Base-by-base conservation (phyloP, 2,888 invertebrate species). In the Eubasilissa splendida region DNA sequence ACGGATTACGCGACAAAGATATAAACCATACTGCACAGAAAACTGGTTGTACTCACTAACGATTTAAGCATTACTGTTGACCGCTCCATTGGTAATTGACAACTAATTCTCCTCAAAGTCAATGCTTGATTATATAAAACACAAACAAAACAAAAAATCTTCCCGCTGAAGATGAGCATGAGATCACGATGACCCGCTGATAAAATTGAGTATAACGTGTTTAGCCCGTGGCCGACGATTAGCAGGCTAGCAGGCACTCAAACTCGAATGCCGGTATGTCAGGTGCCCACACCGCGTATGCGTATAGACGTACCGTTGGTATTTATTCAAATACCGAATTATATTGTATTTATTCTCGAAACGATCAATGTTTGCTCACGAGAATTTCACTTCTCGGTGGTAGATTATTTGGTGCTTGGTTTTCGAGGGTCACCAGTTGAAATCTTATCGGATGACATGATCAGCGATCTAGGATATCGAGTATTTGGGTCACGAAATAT, bases 21-120 rank as follows among this genome's bases (percentile, higher is more conserved):
- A 42, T 7, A 42, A 42, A 4, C 42, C 42, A 42, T 42, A 42
- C 42, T 42, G 7, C 42, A 42, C 42, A 7, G 33, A 31, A 33
- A 63, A 63, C 63, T 33, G 33, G 63, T 22, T 31, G 56, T 83
- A 83, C 83, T 83, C 83, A 83, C 83, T 71, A 76, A 76, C 65
- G 77, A 70, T 66, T 73, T 77, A 68, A 71, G 68, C 76, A 76
- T 74, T 63, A 80, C 82, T 83, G 82, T 80, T 80, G 75, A 74
- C 75, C 79, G 79, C 79, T 80, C 82, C 83, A 83, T 83, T 76
- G 83, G 73, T 80, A 83, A 79, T 82, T 63, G 59, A 10, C 66
- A 79, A 83, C 83, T 83, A 83, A 80, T 82, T 65, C 76, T 70
- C 14, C 33, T 52, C 60, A 65, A 68, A 54, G 79, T 68, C 78